phyloP scores from a whole-genome alignment of 2,113 vertebrate species.

The Capreolus pygargus region DNA sequence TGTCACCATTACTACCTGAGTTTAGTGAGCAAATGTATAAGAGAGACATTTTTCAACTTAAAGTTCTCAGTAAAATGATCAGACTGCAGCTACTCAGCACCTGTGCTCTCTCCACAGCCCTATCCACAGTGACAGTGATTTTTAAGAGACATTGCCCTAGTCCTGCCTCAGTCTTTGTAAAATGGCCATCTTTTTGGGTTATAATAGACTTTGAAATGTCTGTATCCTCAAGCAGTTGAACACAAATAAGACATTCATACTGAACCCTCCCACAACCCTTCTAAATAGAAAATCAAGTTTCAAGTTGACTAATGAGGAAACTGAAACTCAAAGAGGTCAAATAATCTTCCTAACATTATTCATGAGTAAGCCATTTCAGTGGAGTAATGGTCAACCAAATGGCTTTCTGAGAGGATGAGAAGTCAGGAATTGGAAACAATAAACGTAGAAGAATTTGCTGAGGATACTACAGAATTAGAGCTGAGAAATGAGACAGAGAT shows the following conservation, averaged over 20 bases:
- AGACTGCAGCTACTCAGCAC: background rate
- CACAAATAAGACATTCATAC: slow-evolving; percentile 45
- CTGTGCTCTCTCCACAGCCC: slow-evolving; percentile 41
- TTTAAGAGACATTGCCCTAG: slow-evolving; percentile 53
- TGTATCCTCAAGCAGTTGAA: background rate
- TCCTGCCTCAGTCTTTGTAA: slow-evolving; percentile 59
- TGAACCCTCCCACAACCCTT: background rate
- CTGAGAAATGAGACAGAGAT: background rate
- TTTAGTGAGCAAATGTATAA: background rate
- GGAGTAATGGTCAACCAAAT: background rate
- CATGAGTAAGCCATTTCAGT: background rate
- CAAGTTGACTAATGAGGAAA: background rate
- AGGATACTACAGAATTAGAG: background rate
- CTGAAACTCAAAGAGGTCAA: background rate
- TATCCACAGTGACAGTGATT: slow-evolving; percentile 51
- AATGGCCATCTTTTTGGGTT: background rate
- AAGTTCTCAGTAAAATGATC: background rate
- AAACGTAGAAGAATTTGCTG: background rate
- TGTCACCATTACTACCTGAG: background rate
- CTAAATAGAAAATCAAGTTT: background rate
- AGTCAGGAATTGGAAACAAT: background rate
- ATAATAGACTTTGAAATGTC: background rate
- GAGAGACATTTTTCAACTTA: background rate
- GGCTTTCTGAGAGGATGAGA: background rate
- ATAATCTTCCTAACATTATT: background rate